A percentile compares a stretch with the other conserved stretches of the same genome.
phyloP scores from a whole-genome alignment of 2,797 vertebrate species.

The Gallinago solitaria region DNA sequence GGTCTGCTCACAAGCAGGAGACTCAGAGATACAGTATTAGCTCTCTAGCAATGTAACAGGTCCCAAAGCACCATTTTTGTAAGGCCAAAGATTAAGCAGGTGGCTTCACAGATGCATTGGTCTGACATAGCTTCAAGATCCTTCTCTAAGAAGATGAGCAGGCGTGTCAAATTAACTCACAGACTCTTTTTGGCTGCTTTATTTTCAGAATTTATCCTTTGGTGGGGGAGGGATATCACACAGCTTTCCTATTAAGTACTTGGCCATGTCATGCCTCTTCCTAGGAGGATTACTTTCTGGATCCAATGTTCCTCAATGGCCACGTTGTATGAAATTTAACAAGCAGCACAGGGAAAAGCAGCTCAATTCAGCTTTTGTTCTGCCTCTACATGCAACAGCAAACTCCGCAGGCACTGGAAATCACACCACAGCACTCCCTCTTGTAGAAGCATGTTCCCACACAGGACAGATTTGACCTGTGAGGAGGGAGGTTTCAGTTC shows the following conservation, averaged over 20 bases:
- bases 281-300: neutral
- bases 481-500: neutral
- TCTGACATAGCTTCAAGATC: neutral
- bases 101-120: neutral
- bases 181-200: neutral
- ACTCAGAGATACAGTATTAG: neutral
- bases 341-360: neutral
- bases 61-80: neutral
- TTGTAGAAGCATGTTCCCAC: neutral
- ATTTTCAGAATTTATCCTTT: neutral
- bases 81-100: neutral
- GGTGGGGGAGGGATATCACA: neutral
- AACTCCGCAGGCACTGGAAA: neutral
- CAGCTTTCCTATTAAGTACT: neutral
- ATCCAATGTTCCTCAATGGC: neutral
- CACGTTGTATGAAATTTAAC: neutral
- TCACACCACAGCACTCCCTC: neutral
- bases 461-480: neutral
- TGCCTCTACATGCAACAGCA: neutral
- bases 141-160: neutral
- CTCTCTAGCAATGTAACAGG: neutral
- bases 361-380: neutral
- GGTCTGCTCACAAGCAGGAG: neutral
- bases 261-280: neutral
- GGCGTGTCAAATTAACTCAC: neutral